Conservation (phyloP, 2,113 vertebrate genomes). For the Gopherus evgoodei region DNA sequence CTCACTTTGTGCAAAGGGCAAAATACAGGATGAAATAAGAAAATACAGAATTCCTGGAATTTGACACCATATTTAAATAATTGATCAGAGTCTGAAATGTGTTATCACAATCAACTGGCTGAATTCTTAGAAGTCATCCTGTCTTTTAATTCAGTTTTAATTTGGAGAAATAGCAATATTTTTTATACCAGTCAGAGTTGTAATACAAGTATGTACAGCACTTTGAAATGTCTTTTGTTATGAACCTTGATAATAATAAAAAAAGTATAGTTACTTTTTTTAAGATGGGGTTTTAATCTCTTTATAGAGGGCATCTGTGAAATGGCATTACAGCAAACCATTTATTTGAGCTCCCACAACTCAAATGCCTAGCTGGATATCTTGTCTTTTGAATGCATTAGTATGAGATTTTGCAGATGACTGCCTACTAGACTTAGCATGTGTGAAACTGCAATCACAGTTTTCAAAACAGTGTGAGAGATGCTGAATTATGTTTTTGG, state of each 20-base stretch:
- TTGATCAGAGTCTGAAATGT: background rate
- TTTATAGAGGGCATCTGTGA: background rate
- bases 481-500: slow-evolving; percentile 51
- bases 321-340: background rate
- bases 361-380: background rate
- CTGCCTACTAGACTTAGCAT: background rate
- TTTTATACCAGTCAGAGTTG: background rate
- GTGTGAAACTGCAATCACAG: slow-evolving; percentile 52
- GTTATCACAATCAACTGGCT: background rate
- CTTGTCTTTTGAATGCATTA: slow-evolving; percentile 24
- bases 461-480: slow-evolving; percentile 50
- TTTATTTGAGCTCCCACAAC: background rate
- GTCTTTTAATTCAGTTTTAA: background rate
- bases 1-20: background rate
- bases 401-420: slow-evolving; percentile 47
- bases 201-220: background rate
- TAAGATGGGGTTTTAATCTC: background rate
- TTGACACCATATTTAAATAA: background rate
- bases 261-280: background rate
- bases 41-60: background rate
- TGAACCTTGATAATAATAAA: background rate
- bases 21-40: background rate
- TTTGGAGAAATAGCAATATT: background rate
- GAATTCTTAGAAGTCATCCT: background rate
- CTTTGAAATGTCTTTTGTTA: background rate